phyloP scores from a whole-genome alignment of 2,888 invertebrate genomes.

The Orthonychiurus folsomi region DNA sequence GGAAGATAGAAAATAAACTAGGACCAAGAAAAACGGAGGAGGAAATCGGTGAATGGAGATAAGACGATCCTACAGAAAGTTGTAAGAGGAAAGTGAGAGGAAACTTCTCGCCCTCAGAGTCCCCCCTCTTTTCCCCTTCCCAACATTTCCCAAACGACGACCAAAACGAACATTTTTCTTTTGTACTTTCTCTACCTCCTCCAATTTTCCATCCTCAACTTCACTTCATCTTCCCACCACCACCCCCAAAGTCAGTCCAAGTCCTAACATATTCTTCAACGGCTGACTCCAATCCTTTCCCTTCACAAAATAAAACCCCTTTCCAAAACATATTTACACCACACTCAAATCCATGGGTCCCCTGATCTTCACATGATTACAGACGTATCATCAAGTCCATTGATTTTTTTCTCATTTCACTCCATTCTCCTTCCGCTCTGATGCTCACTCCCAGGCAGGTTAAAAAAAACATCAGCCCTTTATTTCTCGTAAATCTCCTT shows the following conservation, averaged over 20 bases:
- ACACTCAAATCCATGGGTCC: neutral
- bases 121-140: conserved; percentile 54
- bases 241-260: no score
- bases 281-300: no score
- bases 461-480: no score
- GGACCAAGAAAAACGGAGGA: conserved; percentile 18
- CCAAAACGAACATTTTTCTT: conserved; percentile 45
- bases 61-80: conserved; percentile 18
- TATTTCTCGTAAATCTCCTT: no score
- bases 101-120: conserved; percentile 47
- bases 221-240: neutral
- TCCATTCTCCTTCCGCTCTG: neutral
- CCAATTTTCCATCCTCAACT: neutral
- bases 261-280: no score
- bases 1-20: conserved; percentile 27
- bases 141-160: conserved; percentile 54
- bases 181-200: conserved; percentile 21
- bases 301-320: no score
- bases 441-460: neutral
- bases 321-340: neutral
- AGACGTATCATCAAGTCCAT: neutral
- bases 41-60: conserved; percentile 27
- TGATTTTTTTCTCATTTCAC: neutral
- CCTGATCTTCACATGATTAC: neutral
- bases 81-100: conserved; percentile 33